Evolutionary conservation across 2,113 vertebrate species (phyloP), one percentile per base, ranked within the genome.

Genomic region (Callopanchax toddi): DNA sequence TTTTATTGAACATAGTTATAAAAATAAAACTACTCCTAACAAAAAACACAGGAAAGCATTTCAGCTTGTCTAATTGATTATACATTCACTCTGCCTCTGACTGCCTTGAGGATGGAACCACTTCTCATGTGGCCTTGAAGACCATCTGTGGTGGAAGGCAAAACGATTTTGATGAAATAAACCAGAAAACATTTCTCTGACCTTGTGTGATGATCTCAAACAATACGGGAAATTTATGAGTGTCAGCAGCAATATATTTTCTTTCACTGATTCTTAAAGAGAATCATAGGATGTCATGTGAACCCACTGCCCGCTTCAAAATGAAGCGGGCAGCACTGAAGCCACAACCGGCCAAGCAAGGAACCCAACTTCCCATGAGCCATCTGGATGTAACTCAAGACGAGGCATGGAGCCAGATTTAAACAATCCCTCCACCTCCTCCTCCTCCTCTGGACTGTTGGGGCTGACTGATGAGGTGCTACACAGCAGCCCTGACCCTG

Each of bases 391-490:
- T 75, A 87, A 88, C 80, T 78, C 60, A 78, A 86, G 71, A 78
- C 55, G 46, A 55, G 83, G 79, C 68, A 25, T 59, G 3, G 73
- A 73, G 74, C 80, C 87, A 90, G 44, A 83, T 78, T 78, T 67
- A 87, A 87, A 86, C 87, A 84, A 74, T 78, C 72, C 70, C 60
- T 86, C 79, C 68, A 16, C 42, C 42, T 36, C 34, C 34, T 26
- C 26, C 26, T 26, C 34, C 34, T 36, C 10, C 9, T 78, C 65
- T 25, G 63, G 84, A 68, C 87, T 60, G 73, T 59, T 82, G 76
- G n/a, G 67, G 72, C 71, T 85, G 89, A 92, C 83, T 87, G 88
- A 92, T 90, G 86, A 90, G 89, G 89, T 86, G 89, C 80, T 85
- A 61, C 57, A 57, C 68, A n/a, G 71, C 67, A 64, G 78, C 82